Percentiles rank a stretch among this genome's conserved stretches.
These are phyloP conservation scores for Myiagra hebetior DNA, from an alignment of 2,113 vertebrate species.

Conservation along the genomic window DNA sequence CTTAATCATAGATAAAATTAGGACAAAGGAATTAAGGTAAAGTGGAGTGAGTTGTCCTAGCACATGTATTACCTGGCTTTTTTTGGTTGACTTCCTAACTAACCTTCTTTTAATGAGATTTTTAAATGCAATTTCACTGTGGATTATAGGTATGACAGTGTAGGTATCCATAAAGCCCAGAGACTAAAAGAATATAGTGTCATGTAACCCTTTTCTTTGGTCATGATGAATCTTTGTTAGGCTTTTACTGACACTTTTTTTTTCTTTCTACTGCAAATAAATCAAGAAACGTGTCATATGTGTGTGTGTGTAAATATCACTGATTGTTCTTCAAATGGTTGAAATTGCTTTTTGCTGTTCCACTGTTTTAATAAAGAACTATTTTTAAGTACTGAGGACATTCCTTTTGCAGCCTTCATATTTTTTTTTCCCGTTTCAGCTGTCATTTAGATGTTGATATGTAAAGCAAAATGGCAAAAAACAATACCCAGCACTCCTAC, in stretches of 20 bases:
- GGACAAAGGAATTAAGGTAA: background rate
- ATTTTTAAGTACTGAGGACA: background rate
- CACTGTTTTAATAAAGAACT: background rate
- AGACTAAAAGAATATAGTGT: background rate
- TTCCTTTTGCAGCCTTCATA: background rate
- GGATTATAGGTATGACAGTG: background rate
- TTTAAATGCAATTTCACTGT: background rate
- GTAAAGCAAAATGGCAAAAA: slow-evolving; percentile 82
- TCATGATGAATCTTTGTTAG: background rate
- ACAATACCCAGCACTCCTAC: slow-evolving; percentile 80
- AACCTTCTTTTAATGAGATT: background rate
- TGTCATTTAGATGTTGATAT: slow-evolving; percentile 46
- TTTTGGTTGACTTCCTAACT: background rate
- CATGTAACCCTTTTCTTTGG: background rate
- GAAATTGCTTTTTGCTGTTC: background rate
- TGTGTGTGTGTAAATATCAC: background rate
- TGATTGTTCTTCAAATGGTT: background rate
- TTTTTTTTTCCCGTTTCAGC: background rate
- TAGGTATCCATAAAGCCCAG: background rate
- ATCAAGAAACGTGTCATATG: background rate
- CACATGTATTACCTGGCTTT: background rate
- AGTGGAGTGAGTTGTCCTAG: background rate
- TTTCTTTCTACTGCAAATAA: background rate
- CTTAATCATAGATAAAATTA: background rate
- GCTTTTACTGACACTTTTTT: background rate